phyloP scores from a whole-genome alignment of 1,140 invertebrate genomes.

The Drosophila oshimai region DNA sequence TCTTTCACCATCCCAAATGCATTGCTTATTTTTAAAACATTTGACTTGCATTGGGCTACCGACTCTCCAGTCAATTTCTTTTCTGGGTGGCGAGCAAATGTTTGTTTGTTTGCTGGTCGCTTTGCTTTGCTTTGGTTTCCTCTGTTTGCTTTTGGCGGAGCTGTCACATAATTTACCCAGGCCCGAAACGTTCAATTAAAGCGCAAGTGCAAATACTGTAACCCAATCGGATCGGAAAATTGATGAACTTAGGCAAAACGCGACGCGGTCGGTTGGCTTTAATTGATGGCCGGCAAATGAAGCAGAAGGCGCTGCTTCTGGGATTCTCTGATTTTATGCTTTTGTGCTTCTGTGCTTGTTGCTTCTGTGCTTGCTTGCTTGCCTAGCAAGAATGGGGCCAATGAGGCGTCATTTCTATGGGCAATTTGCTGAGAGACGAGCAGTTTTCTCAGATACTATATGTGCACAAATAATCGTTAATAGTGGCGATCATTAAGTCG shows the following conservation, averaged over 20 bases:
- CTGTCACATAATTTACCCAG: constrained; percentile 66
- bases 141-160: constrained; percentile 55
- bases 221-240: constrained; percentile 59
- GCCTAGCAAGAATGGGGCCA: constrained; percentile 32
- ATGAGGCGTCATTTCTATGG: constrained; percentile 46
- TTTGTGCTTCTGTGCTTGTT: constrained; percentile 37
- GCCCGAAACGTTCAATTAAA: constrained; percentile 53
- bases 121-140: constrained; percentile 32
- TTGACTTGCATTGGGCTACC: constrained; percentile 41
- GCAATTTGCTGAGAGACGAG: constrained; percentile 29
- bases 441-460: constrained; percentile 17
- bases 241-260: constrained; percentile 41
- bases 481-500: constrained; percentile 31
- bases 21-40: constrained; percentile 42
- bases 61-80: constrained; percentile 21
- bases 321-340: constrained; percentile 16
- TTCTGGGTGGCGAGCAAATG: constrained; percentile 39
- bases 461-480: constrained; percentile 33
- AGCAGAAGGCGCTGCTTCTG: constrained; percentile 32
- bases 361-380: constrained; percentile 9
- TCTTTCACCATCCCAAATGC: constrained; percentile 2
- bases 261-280: constrained; percentile 51
- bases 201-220: constrained; percentile 57
- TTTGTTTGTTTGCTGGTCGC: constrained; percentile 45
- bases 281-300: constrained; percentile 56